A percentile compares a stretch with the other conserved stretches of the same genome.
Conservation (phyloP, 2,113 vertebrate species). For the Leucosticte australis region DNA sequence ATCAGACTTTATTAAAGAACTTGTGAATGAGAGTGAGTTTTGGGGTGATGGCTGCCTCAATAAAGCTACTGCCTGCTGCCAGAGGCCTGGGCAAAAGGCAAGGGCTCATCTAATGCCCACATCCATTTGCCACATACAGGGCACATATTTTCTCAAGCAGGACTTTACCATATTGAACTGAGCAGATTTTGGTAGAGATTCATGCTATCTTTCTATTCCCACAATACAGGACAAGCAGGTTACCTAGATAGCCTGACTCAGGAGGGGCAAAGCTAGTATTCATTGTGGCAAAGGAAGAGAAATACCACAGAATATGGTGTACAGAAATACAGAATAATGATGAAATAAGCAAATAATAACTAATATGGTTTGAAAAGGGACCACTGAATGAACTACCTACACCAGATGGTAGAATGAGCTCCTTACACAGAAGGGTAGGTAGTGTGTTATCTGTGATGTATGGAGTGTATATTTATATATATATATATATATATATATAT, state of each 20-base stretch:
- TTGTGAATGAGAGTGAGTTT: not conserved
- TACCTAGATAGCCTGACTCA: not conserved
- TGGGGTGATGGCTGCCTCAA: not conserved
- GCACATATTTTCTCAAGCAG: not conserved
- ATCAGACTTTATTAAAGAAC: not conserved
- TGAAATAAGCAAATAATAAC: not conserved
- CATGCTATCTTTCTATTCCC: not conserved
- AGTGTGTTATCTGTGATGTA: no score
- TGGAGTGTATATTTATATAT: no score
- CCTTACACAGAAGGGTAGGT: not conserved
- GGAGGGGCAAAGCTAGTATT: not conserved
- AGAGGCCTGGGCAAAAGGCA: not conserved
- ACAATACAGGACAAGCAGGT: not conserved
- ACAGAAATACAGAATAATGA: not conserved
- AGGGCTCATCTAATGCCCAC: not conserved
- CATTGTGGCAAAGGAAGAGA: not conserved
- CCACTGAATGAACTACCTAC: not conserved
- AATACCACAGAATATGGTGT: not conserved
- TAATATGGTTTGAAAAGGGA: not conserved
- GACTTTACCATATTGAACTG: not conserved
- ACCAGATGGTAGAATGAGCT: not conserved
- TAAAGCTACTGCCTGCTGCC: not conserved
- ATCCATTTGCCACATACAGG: not conserved
- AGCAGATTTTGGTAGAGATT: not conserved
- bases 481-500: no score